phyloP scores from a whole-genome alignment of 2,888 invertebrate genomes.

The Acanthoscelides obtectus region DNA sequence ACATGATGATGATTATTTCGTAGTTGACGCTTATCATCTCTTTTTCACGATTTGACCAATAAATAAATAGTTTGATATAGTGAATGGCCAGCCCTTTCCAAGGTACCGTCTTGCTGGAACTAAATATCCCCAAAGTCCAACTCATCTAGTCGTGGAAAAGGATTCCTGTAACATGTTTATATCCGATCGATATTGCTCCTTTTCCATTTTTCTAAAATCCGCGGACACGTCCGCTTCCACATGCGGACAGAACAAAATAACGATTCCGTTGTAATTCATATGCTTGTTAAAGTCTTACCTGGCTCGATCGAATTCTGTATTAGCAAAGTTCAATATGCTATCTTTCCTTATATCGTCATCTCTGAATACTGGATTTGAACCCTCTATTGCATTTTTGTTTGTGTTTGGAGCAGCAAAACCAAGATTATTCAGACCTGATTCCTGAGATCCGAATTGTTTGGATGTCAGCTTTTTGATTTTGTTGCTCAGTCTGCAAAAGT shows the following conservation, averaged over 20 bases:
- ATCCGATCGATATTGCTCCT: no score
- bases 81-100: no score
- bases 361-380: constrained; percentile 68
- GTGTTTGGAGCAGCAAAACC: constrained; percentile 58
- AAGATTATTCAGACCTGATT: constrained; percentile 55
- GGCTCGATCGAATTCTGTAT: background rate
- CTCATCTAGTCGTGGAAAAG: no score
- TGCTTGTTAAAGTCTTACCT: constrained; percentile 2
- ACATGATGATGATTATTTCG: background rate
- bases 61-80: background rate
- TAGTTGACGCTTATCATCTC: no score
- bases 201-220: no score
- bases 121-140: no score
- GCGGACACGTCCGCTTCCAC: no score
- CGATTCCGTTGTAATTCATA: no score
- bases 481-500: constrained; percentile 51
- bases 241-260: no score
- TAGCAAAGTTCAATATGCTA: constrained; percentile 19
- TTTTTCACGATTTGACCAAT: background rate
- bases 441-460: constrained; percentile 61
- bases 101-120: no score
- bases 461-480: constrained; percentile 59
- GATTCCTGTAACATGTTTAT: no score
- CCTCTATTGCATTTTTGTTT: constrained; percentile 65
- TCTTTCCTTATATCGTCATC: constrained; percentile 14